phyloP scores from a whole-genome alignment of 2,888 invertebrate species.

The Napeogenes sylphis region DNA sequence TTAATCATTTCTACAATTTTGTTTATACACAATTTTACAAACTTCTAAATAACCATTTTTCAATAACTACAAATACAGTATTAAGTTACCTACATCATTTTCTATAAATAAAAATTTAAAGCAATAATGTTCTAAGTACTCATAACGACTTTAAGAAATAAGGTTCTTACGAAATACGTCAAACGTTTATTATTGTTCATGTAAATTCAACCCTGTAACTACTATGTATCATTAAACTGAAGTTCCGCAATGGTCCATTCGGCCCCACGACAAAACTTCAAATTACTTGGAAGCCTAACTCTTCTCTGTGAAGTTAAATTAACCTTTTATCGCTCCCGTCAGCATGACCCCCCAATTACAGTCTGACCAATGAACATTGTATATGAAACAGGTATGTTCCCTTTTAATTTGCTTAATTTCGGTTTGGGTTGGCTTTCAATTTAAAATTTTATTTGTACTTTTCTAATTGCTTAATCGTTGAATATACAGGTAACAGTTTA shows the following conservation, averaged over 20 bases:
- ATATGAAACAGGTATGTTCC: conserved; percentile 2
- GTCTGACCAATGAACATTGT: conserved; percentile 27
- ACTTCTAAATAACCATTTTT: too few species aligned
- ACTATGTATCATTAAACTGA: conserved; percentile 4
- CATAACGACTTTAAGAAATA: too few species aligned
- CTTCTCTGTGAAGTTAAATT: conserved; percentile 50
- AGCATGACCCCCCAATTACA: conserved; percentile 51
- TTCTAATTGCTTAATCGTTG: conserved; percentile 4
- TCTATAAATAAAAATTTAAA: too few species aligned
- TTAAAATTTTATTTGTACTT: conserved; percentile 2
- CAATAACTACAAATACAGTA: too few species aligned
- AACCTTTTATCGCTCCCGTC: conserved; percentile 54
- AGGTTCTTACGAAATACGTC: too few species aligned
- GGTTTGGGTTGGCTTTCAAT: conserved; percentile 1
- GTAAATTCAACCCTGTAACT: not conserved
- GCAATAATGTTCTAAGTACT: too few species aligned
- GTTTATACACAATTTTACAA: too few species aligned
- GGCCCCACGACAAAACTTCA: conserved; percentile 11
- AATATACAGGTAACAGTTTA: too few species aligned
- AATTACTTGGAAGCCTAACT: conserved; percentile 27
- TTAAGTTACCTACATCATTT: too few species aligned
- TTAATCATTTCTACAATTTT: too few species aligned
- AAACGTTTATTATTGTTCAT: not conserved
- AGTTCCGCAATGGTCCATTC: conserved; percentile 2
- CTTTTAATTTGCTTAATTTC: conserved; percentile 3